phyloP scores from a whole-genome alignment of 1,140 invertebrate genomes.

The Drusus annulatus region DNA sequence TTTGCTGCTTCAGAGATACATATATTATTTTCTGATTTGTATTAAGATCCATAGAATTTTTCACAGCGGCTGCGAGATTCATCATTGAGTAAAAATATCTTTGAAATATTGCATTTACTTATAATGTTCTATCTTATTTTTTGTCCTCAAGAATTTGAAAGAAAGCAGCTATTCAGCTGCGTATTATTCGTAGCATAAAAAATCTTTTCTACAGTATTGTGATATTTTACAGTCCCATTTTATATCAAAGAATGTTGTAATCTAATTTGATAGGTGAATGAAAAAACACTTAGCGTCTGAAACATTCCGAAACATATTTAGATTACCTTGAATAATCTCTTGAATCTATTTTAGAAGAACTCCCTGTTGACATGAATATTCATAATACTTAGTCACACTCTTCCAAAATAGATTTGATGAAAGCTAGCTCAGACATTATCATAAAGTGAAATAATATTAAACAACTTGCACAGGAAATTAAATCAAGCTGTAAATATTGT shows the following conservation, averaged over 20 bases:
- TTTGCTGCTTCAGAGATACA: too few relatives aligned
- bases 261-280: constrained; percentile 4
- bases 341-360: constrained; percentile 33
- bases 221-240: not conserved
- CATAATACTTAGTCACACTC: not conserved
- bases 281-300: not conserved
- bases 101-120: too few relatives aligned
- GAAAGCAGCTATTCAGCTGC: too few relatives aligned
- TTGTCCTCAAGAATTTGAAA: too few relatives aligned
- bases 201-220: not conserved
- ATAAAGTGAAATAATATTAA: too few relatives aligned
- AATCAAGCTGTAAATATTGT: too few relatives aligned
- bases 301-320: constrained; percentile 43
- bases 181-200: not conserved
- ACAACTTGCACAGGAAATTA: too few relatives aligned
- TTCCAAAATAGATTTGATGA: constrained; percentile 39
- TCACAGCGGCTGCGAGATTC: too few relatives aligned
- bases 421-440: not conserved
- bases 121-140: too few relatives aligned
- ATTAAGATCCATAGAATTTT: too few relatives aligned
- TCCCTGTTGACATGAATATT: constrained; percentile 42
- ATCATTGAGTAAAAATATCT: too few relatives aligned
- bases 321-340: constrained; percentile 49
- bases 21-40: too few relatives aligned
- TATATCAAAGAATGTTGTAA: constrained; percentile 1